These are phyloP conservation scores for Orycteropus afer DNA, from an alignment of 2,113 vertebrate species.

Conservation along the genomic window DNA sequence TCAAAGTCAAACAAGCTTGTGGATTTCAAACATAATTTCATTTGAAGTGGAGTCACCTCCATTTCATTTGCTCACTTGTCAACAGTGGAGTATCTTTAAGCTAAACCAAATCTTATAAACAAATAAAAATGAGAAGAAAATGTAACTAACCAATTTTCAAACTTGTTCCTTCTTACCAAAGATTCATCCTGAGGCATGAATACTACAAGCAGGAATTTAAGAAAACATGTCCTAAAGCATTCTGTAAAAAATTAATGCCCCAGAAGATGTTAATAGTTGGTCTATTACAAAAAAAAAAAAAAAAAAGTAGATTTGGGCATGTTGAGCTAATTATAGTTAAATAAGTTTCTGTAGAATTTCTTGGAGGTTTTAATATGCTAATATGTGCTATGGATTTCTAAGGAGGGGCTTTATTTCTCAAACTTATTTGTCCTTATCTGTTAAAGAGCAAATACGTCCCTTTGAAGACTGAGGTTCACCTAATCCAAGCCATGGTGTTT, in stretches of 20 bases:
- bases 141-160: constrained; percentile 40
- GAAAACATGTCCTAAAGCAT: neutral
- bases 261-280: neutral
- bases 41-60: too few relatives aligned
- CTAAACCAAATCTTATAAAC: constrained; percentile 41
- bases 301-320: neutral
- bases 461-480: too few relatives aligned
- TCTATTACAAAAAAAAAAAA: neutral
- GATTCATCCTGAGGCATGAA: constrained; percentile 33
- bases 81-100: neutral
- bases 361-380: neutral
- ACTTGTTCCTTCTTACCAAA: constrained; percentile 35
- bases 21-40: constrained; percentile 20
- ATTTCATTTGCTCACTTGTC: constrained; percentile 21
- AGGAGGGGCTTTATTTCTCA: neutral
- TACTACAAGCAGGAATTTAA: constrained; percentile 8
- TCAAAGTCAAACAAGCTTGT: neutral
- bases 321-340: neutral
- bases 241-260: neutral
- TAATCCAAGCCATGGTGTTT: too few relatives aligned
- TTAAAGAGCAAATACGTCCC: too few relatives aligned
- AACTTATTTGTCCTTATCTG: neutral
- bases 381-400: neutral
- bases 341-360: neutral
- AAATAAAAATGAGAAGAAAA: constrained; percentile 31